phyloP scores from a whole-genome alignment of 2,113 vertebrate genomes.

The Cavia aperea region DNA sequence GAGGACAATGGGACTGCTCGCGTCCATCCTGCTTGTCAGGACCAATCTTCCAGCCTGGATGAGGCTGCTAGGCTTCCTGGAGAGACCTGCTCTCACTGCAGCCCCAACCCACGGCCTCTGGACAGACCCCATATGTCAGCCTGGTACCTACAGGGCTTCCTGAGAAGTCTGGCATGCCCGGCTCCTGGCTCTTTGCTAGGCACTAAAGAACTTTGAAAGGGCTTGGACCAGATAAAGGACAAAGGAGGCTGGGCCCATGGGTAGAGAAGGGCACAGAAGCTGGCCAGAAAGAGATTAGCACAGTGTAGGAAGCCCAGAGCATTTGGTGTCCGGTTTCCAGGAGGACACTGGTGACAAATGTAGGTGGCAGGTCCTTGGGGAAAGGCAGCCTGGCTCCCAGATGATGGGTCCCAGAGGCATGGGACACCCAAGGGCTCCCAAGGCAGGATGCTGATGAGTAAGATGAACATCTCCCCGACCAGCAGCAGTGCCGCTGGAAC shows the following conservation, averaged over 20 bases:
- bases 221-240: not conserved
- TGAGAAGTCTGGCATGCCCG: not conserved
- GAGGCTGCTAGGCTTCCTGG: not conserved
- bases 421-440: not conserved
- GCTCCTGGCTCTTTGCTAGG: not conserved
- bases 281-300: not conserved
- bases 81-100: not conserved
- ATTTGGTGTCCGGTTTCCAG: not conserved
- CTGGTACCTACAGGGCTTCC: not conserved
- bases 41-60: conserved; percentile 49
- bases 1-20: conserved; percentile 62
- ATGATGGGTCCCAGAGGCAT: not conserved
- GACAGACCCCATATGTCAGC: conserved; percentile 8
- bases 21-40: conserved; percentile 59
- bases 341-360: not conserved
- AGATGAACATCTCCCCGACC: fast-evolving
- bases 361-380: not conserved
- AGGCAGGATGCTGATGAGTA: not conserved
- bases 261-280: not conserved
- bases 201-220: not conserved
- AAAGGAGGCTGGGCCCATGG: not conserved
- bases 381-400: not conserved
- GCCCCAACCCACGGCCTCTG: not conserved
- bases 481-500: not conserved
- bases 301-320: not conserved